Conservation (phyloP, 2,888 invertebrate genomes). For the Eurois occulta region DNA sequence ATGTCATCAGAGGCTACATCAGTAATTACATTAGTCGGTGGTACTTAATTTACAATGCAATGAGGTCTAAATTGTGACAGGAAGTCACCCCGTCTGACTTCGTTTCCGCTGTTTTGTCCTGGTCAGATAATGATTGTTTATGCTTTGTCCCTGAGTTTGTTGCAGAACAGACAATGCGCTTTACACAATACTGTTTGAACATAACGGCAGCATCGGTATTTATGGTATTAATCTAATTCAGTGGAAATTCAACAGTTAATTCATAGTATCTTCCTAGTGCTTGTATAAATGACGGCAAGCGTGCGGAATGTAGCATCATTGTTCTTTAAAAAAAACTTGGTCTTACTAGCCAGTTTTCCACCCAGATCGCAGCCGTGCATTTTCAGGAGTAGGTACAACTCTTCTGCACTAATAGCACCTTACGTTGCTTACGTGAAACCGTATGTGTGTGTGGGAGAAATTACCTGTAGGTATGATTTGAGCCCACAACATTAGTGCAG, state of each 20-base stretch:
- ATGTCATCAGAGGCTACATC: constrained; percentile 42
- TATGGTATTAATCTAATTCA: not conserved
- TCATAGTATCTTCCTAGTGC: not conserved
- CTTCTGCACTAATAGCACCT: not conserved
- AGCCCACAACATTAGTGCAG: too few species aligned
- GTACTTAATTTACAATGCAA: constrained; percentile 43
- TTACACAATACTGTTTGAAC: constrained; percentile 11
- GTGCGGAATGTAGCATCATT: not conserved
- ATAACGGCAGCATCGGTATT: not conserved
- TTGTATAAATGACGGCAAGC: not conserved
- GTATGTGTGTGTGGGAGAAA: too few species aligned
- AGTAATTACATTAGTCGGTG: constrained; percentile 48
- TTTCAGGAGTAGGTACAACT: not conserved
- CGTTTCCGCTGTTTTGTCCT: constrained; percentile 54
- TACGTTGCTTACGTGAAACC: not conserved
- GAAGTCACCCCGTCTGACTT: constrained; percentile 30
- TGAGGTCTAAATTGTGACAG: constrained; percentile 41
- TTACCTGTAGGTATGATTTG: too few species aligned
- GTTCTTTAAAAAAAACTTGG: not conserved
- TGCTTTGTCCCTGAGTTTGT: constrained; percentile 22
- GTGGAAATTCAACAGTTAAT: not conserved
- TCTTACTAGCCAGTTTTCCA: not conserved
- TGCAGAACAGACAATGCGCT: constrained; percentile 33
- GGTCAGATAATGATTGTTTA: constrained; percentile 25
- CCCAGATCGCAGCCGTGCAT: not conserved